Evolutionary conservation across 1,140 invertebrate genomes (phyloP).

Genomic region (Cydia splendana): DNA sequence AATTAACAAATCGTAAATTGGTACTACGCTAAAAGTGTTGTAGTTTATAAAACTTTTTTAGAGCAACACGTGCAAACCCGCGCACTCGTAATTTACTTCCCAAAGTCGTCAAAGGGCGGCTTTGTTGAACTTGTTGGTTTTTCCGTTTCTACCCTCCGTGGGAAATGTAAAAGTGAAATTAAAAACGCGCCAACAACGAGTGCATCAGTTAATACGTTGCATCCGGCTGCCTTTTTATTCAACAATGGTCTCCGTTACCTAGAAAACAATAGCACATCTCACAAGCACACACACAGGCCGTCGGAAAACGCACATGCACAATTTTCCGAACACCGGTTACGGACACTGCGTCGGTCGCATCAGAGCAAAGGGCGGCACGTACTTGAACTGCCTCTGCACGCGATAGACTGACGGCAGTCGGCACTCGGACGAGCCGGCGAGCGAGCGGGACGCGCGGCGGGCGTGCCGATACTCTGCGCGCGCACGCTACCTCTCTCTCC

Average conservation of each 20-base stretch:
- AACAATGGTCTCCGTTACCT: constrained; percentile 70
- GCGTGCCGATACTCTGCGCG: constrained; percentile 72
- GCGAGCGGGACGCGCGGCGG: constrained; percentile 75
- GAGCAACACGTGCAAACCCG: constrained; percentile 39
- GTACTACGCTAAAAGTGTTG: constrained; percentile 51
- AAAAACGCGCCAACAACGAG: constrained; percentile 47
- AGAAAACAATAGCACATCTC: constrained; percentile 79
- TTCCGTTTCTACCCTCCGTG: constrained; percentile 39
- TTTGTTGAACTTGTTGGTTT: constrained; percentile 38
- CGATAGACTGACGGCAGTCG: constrained; percentile 68
- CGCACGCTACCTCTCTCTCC: constrained; percentile 63
- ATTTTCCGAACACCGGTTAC: constrained; percentile 77
- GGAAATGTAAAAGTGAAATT: constrained; percentile 50
- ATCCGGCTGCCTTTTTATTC: constrained; percentile 61
- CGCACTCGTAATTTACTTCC: constrained; percentile 35
- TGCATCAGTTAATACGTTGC: constrained; percentile 48
- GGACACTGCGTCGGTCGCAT: constrained; percentile 75
- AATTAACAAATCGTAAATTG: constrained; percentile 71
- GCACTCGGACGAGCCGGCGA: constrained; percentile 55
- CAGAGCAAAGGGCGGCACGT: constrained; percentile 67
- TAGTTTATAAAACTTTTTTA: constrained; percentile 48
- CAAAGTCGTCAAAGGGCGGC: constrained; percentile 5
- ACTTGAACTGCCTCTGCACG: constrained; percentile 70
- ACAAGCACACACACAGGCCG: constrained; percentile 76
- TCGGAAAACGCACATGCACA: constrained; percentile 79